These are phyloP conservation scores for Myanophis thanlyinensis DNA, from an alignment of 2,113 vertebrate species.

Conservation along the genomic window DNA sequence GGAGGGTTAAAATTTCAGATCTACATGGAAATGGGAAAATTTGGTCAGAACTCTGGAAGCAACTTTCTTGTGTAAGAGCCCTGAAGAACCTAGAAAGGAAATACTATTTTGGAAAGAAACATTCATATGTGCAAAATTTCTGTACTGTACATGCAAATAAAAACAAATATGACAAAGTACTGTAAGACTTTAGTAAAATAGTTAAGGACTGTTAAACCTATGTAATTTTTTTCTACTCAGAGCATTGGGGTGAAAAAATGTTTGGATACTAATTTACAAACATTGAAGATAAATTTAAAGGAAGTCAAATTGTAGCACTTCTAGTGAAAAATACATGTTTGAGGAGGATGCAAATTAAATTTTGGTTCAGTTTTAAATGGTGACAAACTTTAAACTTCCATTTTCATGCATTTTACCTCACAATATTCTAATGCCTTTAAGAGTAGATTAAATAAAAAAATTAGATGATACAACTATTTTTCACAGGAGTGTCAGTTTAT, in stretches of 20 bases:
- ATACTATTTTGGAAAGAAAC: background rate
- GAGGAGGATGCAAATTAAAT: background rate
- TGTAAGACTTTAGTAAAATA: background rate
- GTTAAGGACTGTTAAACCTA: background rate
- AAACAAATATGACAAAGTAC: background rate
- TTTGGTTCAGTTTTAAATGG: background rate
- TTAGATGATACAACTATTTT: background rate
- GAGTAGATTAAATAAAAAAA: background rate
- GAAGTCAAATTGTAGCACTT: background rate
- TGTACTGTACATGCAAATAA: background rate
- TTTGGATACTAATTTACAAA: too few species aligned
- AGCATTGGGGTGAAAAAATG: background rate
- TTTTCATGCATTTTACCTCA: background rate
- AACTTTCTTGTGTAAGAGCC: background rate
- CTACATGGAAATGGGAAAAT: background rate
- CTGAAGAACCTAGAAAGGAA: background rate
- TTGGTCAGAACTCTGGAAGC: background rate
- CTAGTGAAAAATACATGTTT: background rate
- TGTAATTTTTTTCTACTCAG: background rate
- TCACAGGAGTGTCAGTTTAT: background rate
- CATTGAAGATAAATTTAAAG: background rate
- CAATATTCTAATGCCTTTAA: background rate
- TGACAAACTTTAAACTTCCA: background rate
- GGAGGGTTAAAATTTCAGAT: background rate
- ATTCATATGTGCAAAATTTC: background rate